These are phyloP conservation scores for Malthinus flaveolus DNA, from an alignment of 2,888 invertebrate species.

Conservation along the genomic window DNA sequence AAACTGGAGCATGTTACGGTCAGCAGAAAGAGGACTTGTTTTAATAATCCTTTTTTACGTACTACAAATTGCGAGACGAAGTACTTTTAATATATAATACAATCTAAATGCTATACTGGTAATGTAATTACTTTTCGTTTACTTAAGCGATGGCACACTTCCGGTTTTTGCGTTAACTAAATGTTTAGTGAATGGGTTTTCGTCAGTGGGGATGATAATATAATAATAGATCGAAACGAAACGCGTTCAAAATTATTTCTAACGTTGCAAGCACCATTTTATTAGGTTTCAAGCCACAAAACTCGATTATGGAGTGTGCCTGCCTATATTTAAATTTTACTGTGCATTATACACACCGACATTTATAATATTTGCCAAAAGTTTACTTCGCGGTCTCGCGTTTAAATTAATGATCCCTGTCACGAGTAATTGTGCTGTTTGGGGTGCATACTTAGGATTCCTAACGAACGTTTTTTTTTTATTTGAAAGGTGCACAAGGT, in stretches of 20 bases:
- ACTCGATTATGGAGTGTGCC: not conserved
- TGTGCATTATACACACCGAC: no score
- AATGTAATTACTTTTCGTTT: constrained; percentile 21
- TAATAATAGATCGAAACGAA: not conserved
- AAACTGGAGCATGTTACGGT: constrained; percentile 52
- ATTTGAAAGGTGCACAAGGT: no score
- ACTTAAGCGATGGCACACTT: constrained; percentile 15
- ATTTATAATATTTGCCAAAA: no score
- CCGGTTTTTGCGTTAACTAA: constrained; percentile 21
- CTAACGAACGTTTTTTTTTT: no score
- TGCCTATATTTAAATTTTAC: no score
- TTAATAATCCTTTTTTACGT: constrained; percentile 27
- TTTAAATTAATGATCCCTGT: no score
- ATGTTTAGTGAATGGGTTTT: constrained; percentile 20
- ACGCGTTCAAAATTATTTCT: no score
- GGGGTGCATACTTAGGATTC: no score
- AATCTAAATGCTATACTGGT: constrained; percentile 2
- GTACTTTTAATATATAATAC: constrained; percentile 1
- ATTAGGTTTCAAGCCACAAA: no score
- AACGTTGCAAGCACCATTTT: no score
- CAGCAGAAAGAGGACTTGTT: constrained; percentile 47
- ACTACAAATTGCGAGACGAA: constrained; percentile 26
- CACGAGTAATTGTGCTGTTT: no score
- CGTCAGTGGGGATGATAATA: constrained; percentile 23
- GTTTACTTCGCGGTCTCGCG: no score